Evolutionary conservation across 2,888 invertebrate species (phyloP), one percentile per base, ranked within the genome.

Genomic region (Linnaemya tessellans): DNA sequence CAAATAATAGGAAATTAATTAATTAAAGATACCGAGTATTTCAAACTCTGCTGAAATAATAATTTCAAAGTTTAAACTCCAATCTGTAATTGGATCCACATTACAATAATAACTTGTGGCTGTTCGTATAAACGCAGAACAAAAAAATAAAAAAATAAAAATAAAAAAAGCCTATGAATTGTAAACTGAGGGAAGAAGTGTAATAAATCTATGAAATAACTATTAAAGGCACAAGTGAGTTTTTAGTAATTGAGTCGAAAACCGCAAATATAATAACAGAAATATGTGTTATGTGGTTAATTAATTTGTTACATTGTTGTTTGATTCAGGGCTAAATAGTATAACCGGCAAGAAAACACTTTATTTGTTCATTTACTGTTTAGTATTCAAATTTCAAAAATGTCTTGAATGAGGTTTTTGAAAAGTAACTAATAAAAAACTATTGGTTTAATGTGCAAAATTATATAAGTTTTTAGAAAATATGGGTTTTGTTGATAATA

Each of bases 181-280:
- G 22, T 68, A 78, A 78, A 68, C 68, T 68, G 68, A 25, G 9
- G 41, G 49, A 38, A 49, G 70, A 70, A 70, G 51, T 54, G 51
- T 62, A 79, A 54, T 41, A 43, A 70, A 70, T 68, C 49, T 51
- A 49, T 43, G 25, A 65, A 46, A 68, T 49, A 41, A 68, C 41
- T 78, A n/a, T 77, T 77, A 11, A 49, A 38, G 18, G 49, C 60
- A 70, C 78, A 79, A 62, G 78, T 79, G 78, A 18, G 58, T 64
- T 51, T 64, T 51, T 25, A 51, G 25, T 54, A 65, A 35, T 13
- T 58, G 30, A 18, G 15, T 77, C 10, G 38, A 58, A 64, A 79
- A 79, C 79, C 79, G 35, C 79, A 71, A 71, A 22, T 79, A 43
- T 41, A 38, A n/a, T n/a, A 30, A 78, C 35, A 30, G 38, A 51